A percentile compares a stretch with the other conserved stretches of the same genome.
Conservation (phyloP, 2,797 vertebrate species). For the Spinus olivaceus region DNA sequence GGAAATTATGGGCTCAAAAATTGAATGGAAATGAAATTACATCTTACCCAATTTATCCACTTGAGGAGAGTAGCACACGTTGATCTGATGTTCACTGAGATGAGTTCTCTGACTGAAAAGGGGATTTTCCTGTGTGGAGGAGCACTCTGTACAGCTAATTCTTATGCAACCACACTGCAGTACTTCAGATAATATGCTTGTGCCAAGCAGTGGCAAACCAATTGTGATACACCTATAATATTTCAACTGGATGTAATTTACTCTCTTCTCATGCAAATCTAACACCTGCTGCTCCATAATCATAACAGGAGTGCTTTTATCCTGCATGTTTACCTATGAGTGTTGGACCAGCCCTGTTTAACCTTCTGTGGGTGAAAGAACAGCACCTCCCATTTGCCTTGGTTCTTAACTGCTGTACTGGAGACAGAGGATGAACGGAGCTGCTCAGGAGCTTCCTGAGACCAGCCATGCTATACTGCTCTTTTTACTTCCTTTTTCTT, state of each 20-base stretch:
- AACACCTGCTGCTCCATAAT: not conserved
- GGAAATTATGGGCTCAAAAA: not conserved
- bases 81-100: not conserved
- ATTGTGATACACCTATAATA: not conserved
- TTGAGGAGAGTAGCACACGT: not conserved
- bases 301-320: not conserved
- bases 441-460: not conserved
- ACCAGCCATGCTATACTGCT: not conserved
- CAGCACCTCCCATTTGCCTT: rapidly evolving
- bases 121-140: not conserved
- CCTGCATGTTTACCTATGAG: rapidly evolving
- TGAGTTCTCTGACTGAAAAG: not conserved
- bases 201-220: not conserved
- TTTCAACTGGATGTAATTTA: not conserved
- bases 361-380: not conserved
- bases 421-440: not conserved
- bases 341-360: not conserved
- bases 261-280: not conserved
- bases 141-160: not conserved
- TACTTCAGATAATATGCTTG: not conserved
- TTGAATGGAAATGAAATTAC: not conserved
- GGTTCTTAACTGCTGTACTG: not conserved
- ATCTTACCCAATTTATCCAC: not conserved
- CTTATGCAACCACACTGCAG: not conserved
- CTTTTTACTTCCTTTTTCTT: not conserved